Evolutionary conservation across 2,797 vertebrate genomes (phyloP).

Genomic region (Siniperca obscura): DNA sequence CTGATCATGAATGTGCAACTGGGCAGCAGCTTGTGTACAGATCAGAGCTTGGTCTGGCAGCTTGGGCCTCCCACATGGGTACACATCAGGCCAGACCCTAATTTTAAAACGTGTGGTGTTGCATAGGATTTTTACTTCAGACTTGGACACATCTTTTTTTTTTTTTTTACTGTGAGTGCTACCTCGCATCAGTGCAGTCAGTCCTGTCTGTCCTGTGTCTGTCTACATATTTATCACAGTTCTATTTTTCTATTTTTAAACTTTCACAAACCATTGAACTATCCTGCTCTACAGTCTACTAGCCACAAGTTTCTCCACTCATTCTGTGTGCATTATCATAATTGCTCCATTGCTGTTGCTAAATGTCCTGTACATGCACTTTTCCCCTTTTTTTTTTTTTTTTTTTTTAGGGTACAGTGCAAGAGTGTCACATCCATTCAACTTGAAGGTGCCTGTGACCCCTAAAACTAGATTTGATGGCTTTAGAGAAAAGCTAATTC

Average conservation of each 20-base stretch:
- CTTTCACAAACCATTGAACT: neutral
- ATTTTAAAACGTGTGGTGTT: neutral
- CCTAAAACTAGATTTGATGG: neutral
- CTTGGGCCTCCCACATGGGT: neutral
- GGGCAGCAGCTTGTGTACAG: conserved; percentile 1
- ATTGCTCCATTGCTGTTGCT: neutral
- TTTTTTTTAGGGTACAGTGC: neutral
- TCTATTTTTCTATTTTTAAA: neutral
- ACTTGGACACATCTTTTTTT: neutral
- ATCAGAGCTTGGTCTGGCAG: neutral
- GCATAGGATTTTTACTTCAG: neutral
- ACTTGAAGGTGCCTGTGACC: neutral
- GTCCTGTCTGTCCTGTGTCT: neutral
- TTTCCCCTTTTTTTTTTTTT: neutral
- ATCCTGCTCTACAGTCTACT: neutral
- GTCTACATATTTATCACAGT: neutral
- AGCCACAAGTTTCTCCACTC: neutral
- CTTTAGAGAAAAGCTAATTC: neutral
- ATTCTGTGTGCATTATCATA: neutral
- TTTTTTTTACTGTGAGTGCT: neutral
- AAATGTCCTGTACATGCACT: neutral
- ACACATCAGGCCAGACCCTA: neutral
- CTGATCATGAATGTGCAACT: neutral
- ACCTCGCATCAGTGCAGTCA: neutral
- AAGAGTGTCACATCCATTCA: neutral